Conservation (phyloP, 2,797 vertebrate species). For the Lepus oiostolus region DNA sequence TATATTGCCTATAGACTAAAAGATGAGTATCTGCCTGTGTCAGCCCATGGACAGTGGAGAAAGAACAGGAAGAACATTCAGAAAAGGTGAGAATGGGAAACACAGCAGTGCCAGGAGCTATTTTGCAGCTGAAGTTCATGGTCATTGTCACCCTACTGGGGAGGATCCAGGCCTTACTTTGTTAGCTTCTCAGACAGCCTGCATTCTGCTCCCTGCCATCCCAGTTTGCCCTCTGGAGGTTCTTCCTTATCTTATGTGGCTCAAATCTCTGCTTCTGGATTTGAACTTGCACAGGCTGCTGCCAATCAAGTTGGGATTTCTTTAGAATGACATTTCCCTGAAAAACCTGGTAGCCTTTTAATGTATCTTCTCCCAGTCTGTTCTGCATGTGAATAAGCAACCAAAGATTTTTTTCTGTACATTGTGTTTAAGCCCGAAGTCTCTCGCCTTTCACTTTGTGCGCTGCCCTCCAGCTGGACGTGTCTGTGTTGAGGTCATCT, state of each 20-base stretch:
- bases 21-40: not conserved
- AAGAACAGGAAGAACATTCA: not conserved
- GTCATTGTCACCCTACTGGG: not conserved
- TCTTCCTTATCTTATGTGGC: not conserved
- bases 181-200: not conserved
- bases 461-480: not conserved
- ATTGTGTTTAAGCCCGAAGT: not conserved
- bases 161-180: not conserved
- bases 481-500: not conserved
- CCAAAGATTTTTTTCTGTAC: not conserved
- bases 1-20: not conserved
- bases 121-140: not conserved
- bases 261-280: not conserved
- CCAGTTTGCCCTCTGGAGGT: not conserved
- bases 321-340: not conserved
- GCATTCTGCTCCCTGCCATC: not conserved
- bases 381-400: not conserved
- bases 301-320: not conserved
- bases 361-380: not conserved
- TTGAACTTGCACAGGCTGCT: not conserved
- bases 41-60: not conserved
- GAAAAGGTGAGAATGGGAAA: too few species aligned
- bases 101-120: too few species aligned
- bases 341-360: not conserved
- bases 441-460: not conserved